Percentiles rank a stretch among this genome's conserved stretches.
Conservation (phyloP, 1,140 invertebrate species). For the Orius laevigatus region DNA sequence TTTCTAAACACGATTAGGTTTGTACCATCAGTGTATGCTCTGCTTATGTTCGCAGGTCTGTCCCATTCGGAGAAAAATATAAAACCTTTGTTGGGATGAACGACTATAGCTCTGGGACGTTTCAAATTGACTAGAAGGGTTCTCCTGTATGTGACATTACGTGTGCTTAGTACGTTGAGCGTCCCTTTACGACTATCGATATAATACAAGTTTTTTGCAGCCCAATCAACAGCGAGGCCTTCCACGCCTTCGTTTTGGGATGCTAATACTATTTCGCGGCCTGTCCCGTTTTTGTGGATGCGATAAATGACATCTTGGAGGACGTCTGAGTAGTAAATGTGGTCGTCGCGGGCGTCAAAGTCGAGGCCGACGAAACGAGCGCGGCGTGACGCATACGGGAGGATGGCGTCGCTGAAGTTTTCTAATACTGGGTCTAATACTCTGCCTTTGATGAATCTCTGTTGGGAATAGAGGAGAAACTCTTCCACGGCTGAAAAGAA, state of each 20-base stretch:
- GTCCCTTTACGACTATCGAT: constrained; percentile 93
- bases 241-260: constrained; percentile 96
- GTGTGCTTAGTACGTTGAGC: constrained; percentile 78
- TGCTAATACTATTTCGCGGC: constrained; percentile 78
- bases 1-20: constrained; percentile 78
- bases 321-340: constrained; percentile 94
- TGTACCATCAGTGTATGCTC: constrained; percentile 75
- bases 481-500: constrained; percentile 51
- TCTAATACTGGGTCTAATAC: constrained; percentile 76
- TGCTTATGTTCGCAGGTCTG: constrained; percentile 84
- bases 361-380: constrained; percentile 94
- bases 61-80: constrained; percentile 96
- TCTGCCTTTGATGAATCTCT: constrained; percentile 90
- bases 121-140: constrained; percentile 78
- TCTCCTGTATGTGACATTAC: constrained; percentile 66
- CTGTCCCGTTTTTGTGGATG: constrained; percentile 72
- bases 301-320: constrained; percentile 92
- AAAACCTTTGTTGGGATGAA: constrained; percentile 82
- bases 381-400: constrained; percentile 72
- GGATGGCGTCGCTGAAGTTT: constrained; percentile 85
- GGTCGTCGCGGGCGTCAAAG: constrained; percentile 79
- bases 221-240: constrained; percentile 93
- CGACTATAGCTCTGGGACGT: constrained; percentile 83
- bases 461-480: constrained; percentile 94
- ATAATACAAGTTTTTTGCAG: constrained; percentile 92